Base-by-base conservation (phyloP, 2,888 invertebrate genomes). In the Ormia ochracea region DNA sequence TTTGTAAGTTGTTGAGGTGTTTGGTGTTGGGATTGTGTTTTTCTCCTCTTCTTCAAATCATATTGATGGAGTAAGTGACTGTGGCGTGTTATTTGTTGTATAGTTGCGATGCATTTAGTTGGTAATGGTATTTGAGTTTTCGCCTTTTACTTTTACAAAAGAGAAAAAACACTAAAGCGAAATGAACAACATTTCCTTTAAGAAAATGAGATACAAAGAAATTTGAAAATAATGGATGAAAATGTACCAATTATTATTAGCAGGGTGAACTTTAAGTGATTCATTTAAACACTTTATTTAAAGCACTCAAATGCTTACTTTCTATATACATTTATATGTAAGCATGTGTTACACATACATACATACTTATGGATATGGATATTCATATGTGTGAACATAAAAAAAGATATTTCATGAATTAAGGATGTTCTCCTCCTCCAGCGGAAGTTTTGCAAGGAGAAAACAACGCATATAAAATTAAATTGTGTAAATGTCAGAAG, bases 111-210 rank as follows among this genome's bases (percentile, higher is more conserved):
- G 33, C n/a, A n/a, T n/a, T n/a, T 36, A 38, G 59, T 61, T 61
- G 59, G 33, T 50, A 69, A 45, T 10, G 21, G n/a, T 75, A 43
- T 33, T 70, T 54, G 14, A 45, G 10, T 59, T 26, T 59, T 61
- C 52, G 41, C 63, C 70, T 63, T 77, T 79, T 70, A 50, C 58
- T 75, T 75, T 58, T 17, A 48, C 52, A 36, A 19, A 72, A 52
- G n/a, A n/a, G n/a, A n/a, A n/a, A n/a, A n/a, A n/a, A n/a, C n/a
- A n/a, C n/a, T n/a, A n/a, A n/a, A n/a, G n/a, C n/a, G n/a, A n/a
- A n/a, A 4, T 26, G 19, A 84, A 84, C 83, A 83, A 86, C 83
- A 84, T 85, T 85, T 83, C 84, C 83, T 82, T 43, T 21, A 52
- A 68, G 54, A 68, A 23, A 56, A 43, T 5, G 31, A 33, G 54